A percentile compares a stretch with the other conserved stretches of the same genome.
Conservation (phyloP, 2,888 invertebrate genomes). For the Stratiomys singularior region DNA sequence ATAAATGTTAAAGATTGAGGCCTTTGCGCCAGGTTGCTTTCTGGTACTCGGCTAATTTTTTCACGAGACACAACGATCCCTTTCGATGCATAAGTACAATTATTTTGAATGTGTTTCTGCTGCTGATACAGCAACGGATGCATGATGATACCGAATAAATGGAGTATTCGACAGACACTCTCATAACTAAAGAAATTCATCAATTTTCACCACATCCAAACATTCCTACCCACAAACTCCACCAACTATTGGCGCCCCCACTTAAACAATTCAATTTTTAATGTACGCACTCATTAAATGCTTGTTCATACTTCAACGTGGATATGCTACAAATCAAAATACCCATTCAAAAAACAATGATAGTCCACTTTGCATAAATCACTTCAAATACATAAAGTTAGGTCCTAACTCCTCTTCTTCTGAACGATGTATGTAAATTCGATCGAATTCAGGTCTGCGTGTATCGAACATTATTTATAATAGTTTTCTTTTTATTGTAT, state of each 20-base stretch:
- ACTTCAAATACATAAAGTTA: not conserved
- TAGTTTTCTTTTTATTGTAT: not conserved
- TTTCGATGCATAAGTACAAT: no score
- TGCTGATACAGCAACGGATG: no score
- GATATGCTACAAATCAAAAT: constrained; percentile 29
- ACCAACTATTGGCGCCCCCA: constrained; percentile 15
- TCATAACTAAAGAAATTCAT: not conserved
- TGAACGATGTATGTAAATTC: constrained; percentile 1
- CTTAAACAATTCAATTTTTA: not conserved
- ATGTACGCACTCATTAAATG: constrained; percentile 2
- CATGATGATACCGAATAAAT: no score
- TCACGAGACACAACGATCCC: not conserved
- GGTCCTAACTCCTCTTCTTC: no score
- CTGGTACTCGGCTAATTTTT: not conserved
- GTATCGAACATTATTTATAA: not conserved
- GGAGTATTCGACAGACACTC: not conserved
- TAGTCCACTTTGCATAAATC: constrained; percentile 34
- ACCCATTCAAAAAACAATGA: constrained; percentile 26
- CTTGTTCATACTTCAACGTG: not conserved
- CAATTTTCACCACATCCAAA: not conserved
- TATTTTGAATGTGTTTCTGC: no score
- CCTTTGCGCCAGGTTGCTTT: not conserved
- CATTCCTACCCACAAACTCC: not conserved
- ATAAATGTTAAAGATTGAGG: constrained; percentile 29
- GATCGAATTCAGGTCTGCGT: constrained; percentile 10